These are phyloP conservation scores for Glyphotaelius pellucidus DNA, from an alignment of 2,888 invertebrate species.

Conservation along the genomic window DNA sequence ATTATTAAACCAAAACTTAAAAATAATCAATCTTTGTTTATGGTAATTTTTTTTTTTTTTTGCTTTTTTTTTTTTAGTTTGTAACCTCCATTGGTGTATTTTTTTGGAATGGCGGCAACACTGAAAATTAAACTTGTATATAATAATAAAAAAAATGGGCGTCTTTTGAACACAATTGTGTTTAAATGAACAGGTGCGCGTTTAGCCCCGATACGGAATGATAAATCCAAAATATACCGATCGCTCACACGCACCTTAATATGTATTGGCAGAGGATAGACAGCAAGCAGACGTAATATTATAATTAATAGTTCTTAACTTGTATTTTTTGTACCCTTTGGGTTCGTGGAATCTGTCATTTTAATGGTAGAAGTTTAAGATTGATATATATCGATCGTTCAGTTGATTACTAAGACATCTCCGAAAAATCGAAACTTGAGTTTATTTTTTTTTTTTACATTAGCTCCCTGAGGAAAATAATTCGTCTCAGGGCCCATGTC, in stretches of 20 bases:
- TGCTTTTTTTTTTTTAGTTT: not conserved
- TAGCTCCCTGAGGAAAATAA: no score
- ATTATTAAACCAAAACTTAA: not conserved
- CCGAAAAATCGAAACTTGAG: no score
- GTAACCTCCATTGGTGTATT: not conserved
- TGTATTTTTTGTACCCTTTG: not conserved
- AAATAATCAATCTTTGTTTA: not conserved
- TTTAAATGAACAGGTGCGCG: not conserved
- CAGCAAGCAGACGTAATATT: not conserved
- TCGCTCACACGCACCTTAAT: constrained; percentile 70
- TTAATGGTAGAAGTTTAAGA: no score
- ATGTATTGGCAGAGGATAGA: not conserved
- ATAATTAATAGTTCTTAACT: not conserved
- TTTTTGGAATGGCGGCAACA: not conserved
- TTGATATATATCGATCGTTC: no score
- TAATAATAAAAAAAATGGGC: not conserved
- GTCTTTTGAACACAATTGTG: constrained; percentile 17
- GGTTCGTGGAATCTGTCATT: no score
- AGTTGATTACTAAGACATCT: no score
- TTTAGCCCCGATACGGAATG: constrained; percentile 80
- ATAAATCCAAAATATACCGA: constrained; percentile 81
- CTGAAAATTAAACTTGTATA: not conserved
- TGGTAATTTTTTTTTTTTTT: not conserved
- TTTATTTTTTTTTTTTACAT: no score
- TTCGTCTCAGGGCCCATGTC: no score